Evolutionary conservation across 1,140 invertebrate genomes (phyloP), one percentile per base, ranked within the genome.

Genomic region (Drosophila setifemur): DNA sequence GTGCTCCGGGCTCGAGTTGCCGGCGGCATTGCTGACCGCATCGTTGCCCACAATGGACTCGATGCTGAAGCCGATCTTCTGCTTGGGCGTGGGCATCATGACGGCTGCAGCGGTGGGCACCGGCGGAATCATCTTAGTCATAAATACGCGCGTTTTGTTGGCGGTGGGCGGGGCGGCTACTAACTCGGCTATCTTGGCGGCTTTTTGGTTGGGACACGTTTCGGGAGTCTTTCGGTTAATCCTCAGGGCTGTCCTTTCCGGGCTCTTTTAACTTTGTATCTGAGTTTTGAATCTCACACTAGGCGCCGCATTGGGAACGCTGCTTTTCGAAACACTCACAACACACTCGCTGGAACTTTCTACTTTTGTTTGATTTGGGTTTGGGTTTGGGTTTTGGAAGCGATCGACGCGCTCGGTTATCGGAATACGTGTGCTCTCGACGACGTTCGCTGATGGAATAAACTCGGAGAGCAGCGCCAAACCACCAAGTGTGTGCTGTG

Each of bases 41-140:
- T 89, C 91, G 55, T 92, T 92, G 74, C 97, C 96, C 43, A 98
- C 97, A 76, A 98, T 97, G 75, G 96, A 97, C 91, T 98, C 97
- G 90, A 98, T 98, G 87, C 96, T 97, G 90, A 98, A 98, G 90
- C 96, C 97, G 89, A 98, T 97, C 92, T 97, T 98, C 55, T 96
- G 96, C 93, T 97, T 97, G 70, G 96, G 95, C 89, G 96, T 96
- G 92, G 96, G 96, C 96, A 97, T 97, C 92, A 92, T 94, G 74
- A 88, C 89, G 88, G 89, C 89, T 73, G 57, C 57, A 43, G 90
- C 88, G 73, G 90, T 91, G 76, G 90, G 90, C 76, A 90, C 89
- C 88, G 90, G 87, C 77, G 90, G 90, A 89, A 90, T 90, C 90
- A 90, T 90, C 77, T 90, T 90, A 90, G 89, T 90, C 89, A 90